Base-by-base conservation (phyloP, 2,888 invertebrate genomes). In the Caenorhabditis panamensis region DNA sequence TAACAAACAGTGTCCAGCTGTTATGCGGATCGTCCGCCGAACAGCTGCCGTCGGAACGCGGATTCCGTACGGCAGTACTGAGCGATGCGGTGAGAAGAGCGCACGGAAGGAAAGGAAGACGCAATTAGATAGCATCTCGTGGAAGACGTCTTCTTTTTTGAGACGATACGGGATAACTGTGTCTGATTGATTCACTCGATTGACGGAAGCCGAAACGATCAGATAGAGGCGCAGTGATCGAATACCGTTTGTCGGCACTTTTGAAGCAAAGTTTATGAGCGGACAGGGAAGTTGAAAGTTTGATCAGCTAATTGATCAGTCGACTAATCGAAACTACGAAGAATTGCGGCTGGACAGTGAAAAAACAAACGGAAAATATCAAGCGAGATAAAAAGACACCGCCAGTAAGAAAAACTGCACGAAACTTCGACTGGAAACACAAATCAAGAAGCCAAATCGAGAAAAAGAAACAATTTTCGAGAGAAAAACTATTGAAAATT, bases 91-190 rank as follows among this genome's bases (percentile, higher is more conserved):
- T 41, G 16, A n/a, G n/a, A n/a, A n/a, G n/a, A n/a, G n/a, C n/a
- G n/a, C n/a, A n/a, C 16, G 5, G 41, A 2, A 59, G 9, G 20
- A 18, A 13, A 51, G 22, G 62, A 22, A 53, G 28, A 62, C 61
- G 63, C 36, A 72, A 72, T 72, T 73, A 73, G 73, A 73, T 73
- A 73, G 9, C 59, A 59, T 56, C 63, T 56, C 36, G 36, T 4
- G 31, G 31, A 4, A 31, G 24, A 9, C 62, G 44, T 28, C 24
- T 51, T 59, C 20, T 59, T 36, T 59, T 4, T 11, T 22, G 26
- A 28, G 26, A 24, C n/a, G n/a, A n/a, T n/a, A n/a, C n/a, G n/a
- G 53, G 22, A 22, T 24, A 26, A 16, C 56, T 54, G 44, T 26
- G 49, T 51, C 22, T 62, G 54, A 56, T 62, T 59, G 54, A 63